phyloP scores from a whole-genome alignment of 1,140 invertebrate genomes.

The Caenorhabditis tropicalis region DNA sequence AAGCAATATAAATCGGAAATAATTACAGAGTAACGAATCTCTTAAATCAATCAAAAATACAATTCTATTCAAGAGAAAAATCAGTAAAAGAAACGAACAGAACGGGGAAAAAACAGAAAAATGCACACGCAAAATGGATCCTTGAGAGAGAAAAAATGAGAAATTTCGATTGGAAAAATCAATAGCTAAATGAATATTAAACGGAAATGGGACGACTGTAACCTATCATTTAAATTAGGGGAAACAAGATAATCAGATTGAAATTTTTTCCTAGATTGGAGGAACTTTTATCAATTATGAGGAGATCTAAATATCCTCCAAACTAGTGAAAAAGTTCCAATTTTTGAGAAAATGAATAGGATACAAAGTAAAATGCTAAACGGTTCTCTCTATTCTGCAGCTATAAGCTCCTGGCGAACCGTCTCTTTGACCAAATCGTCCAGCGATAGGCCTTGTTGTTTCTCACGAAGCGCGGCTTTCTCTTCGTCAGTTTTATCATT shows the following conservation, averaged over 20 bases:
- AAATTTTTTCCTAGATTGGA: too few relatives aligned
- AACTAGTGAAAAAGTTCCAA: too few relatives aligned
- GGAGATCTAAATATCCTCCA: too few relatives aligned
- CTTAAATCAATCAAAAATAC: background rate
- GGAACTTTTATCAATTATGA: too few relatives aligned
- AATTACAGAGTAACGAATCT: background rate
- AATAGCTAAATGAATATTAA: background rate
- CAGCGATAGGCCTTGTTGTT: conserved; percentile 28
- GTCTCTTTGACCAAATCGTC: conserved; percentile 40
- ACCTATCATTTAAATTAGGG: conserved; percentile 1
- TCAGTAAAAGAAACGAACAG: background rate
- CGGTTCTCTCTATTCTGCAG: conserved; percentile 16
- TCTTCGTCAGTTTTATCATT: conserved; percentile 27
- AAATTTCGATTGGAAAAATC: background rate
- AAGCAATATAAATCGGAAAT: background rate
- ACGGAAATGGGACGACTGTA: background rate
- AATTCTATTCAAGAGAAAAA: background rate
- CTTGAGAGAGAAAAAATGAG: conserved; percentile 2
- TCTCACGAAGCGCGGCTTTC: background rate
- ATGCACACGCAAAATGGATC: conserved; percentile 35
- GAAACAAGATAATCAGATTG: background rate
- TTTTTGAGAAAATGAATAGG: background rate
- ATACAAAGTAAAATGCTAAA: background rate
- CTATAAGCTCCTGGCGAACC: conserved; percentile 16
- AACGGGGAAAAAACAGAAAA: background rate